A percentile compares a stretch with the other conserved stretches of the same genome.
phyloP scores from a whole-genome alignment of 2,797 vertebrate genomes.

The Sebastes baramenuke region DNA sequence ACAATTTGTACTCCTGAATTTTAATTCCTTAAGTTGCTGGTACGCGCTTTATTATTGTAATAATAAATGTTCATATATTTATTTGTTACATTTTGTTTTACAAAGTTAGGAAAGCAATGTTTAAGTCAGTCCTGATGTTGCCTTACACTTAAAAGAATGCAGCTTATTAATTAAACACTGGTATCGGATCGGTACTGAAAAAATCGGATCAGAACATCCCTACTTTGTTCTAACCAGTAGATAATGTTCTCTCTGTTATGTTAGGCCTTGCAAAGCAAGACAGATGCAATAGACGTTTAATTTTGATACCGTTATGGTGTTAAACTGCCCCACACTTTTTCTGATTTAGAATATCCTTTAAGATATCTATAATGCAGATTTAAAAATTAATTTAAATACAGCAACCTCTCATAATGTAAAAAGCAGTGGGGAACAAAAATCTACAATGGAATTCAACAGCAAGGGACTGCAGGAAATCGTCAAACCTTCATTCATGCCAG shows the following conservation, averaged over 20 bases:
- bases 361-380: neutral
- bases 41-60: no score
- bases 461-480: conserved; percentile 16
- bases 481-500: conserved; percentile 22
- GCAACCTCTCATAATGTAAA: neutral
- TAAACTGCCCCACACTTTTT: neutral
- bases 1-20: no score
- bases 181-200: no score
- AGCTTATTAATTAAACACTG: no score
- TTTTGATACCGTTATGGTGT: neutral
- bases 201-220: no score
- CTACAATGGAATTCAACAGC: neutral
- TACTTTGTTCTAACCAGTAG: neutral
- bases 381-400: neutral
- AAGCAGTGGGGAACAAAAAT: neutral
- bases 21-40: no score
- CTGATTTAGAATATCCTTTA: neutral
- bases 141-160: no score
- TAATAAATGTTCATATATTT: no score
- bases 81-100: no score
- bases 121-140: no score
- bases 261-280: neutral
- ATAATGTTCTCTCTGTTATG: neutral
- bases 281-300: neutral
- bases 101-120: no score